These are phyloP conservation scores for Apostichopus leukothele DNA, from an alignment of 53 echinoderm and acorn worm genomes.

Conservation along the genomic window DNA sequence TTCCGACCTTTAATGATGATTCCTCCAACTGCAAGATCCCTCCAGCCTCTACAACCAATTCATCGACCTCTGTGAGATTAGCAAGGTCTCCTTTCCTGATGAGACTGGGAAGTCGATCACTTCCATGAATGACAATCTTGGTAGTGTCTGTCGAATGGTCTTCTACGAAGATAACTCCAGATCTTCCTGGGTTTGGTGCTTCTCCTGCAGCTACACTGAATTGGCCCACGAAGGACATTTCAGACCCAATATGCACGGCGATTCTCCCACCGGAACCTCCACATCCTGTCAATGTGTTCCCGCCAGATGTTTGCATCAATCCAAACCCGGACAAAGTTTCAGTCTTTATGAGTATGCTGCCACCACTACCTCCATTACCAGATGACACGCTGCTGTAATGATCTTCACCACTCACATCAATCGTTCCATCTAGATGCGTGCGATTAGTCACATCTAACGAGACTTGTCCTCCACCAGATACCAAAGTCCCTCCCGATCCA, in stretches of 20 bases:
- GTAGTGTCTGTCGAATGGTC: slow-evolving; percentile 32
- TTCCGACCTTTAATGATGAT: slow-evolving; percentile 45
- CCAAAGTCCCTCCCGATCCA: slow-evolving; percentile 59
- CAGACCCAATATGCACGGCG: slow-evolving; percentile 51
- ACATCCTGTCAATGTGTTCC: slow-evolving; percentile 51
- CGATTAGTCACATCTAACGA: slow-evolving; percentile 38
- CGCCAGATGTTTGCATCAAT: slow-evolving; percentile 60
- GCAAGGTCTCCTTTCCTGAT: slow-evolving; percentile 49
- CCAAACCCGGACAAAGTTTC: slow-evolving; percentile 68
- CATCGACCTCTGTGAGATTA: slow-evolving; percentile 45
- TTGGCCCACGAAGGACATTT: slow-evolving; percentile 54
- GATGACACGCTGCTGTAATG: slow-evolving; percentile 47
- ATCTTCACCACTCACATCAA: slow-evolving; percentile 66
- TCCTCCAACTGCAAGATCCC: slow-evolving; percentile 50
- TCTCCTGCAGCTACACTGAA: slow-evolving; percentile 58
- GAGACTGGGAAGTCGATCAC: slow-evolving; percentile 47
- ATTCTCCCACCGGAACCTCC: slow-evolving; percentile 86
- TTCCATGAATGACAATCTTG: slow-evolving; percentile 59
- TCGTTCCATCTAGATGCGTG: slow-evolving; percentile 63
- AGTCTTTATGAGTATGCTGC: slow-evolving; percentile 59
- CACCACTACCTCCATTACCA: slow-evolving; percentile 78
- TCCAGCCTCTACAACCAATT: slow-evolving; percentile 56
- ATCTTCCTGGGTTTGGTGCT: slow-evolving; percentile 56
- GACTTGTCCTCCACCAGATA: slow-evolving; percentile 76
- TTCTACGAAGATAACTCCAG: slow-evolving; percentile 60